A percentile compares a stretch with the other conserved stretches of the same genome.
Evolutionary conservation across 2,888 invertebrate species (phyloP).

Genomic region (Tanypteryx hageni): DNA sequence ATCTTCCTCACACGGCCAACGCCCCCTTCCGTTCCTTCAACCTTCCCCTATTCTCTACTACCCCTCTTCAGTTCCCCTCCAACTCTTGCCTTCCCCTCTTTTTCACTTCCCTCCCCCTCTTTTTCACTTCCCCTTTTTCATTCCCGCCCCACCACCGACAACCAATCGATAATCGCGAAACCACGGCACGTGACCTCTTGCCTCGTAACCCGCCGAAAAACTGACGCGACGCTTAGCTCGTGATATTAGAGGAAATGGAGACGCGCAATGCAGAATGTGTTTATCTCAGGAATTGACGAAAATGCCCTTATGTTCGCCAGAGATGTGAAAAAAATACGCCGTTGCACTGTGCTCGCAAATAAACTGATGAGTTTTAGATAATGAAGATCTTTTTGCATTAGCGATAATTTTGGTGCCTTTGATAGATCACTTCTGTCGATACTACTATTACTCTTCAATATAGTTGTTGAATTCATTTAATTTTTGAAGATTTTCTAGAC

Average conservation of each 20-base stretch:
- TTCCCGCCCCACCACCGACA: slow-evolving; percentile 7
- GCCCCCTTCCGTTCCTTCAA: not conserved
- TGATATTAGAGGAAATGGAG: not conserved
- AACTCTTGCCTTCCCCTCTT: not conserved
- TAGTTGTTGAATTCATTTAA: too few relatives aligned
- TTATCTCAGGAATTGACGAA: too few relatives aligned
- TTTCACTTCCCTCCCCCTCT: not conserved
- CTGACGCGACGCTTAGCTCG: not conserved
- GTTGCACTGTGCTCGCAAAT: too few relatives aligned
- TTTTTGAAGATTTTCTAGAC: too few relatives aligned
- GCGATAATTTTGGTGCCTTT: too few relatives aligned
- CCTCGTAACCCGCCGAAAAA: not conserved
- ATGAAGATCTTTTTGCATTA: too few relatives aligned
- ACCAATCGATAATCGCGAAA: slow-evolving; percentile 19
- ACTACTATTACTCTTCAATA: too few relatives aligned
- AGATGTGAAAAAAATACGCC: too few relatives aligned
- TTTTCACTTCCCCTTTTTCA: not conserved
- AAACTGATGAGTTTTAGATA: too few relatives aligned
- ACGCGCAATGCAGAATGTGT: too few relatives aligned
- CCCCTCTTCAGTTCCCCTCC: not conserved
- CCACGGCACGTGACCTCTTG: slow-evolving; percentile 14
- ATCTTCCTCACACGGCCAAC: slow-evolving; percentile 35
- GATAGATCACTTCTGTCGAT: too few relatives aligned
- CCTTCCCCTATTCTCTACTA: not conserved
- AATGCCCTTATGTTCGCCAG: too few relatives aligned